Evolutionary conservation across 2,797 vertebrate species (phyloP).

Genomic region (Parambassis ranga): DNA sequence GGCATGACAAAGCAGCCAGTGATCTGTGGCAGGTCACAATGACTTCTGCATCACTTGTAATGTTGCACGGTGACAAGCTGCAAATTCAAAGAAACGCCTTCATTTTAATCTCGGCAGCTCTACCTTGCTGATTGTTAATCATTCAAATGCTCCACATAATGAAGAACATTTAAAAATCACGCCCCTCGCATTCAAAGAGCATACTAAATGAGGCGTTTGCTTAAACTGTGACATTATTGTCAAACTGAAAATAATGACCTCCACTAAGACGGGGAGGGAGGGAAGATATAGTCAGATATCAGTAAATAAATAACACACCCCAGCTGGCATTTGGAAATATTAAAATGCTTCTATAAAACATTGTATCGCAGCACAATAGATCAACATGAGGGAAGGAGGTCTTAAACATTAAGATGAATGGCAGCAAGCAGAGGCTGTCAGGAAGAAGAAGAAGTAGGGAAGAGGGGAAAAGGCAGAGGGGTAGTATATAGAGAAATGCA

Average conservation of each 20-base stretch:
- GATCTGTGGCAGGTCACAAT: slow-evolving; percentile 34
- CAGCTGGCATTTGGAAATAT: slow-evolving; percentile 68
- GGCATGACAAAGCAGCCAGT: slow-evolving; percentile 15
- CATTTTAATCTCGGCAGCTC: slow-evolving; percentile 16
- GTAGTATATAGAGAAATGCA: slow-evolving; percentile 56
- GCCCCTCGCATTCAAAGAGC: slow-evolving; percentile 49
- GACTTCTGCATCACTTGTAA: slow-evolving; percentile 1
- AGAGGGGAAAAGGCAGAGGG: slow-evolving; percentile 1
- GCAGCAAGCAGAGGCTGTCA: slow-evolving; percentile 42
- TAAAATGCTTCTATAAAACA: slow-evolving; percentile 66
- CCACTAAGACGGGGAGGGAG: background rate
- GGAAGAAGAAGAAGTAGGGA: slow-evolving; percentile 19
- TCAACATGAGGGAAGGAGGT: slow-evolving; percentile 33
- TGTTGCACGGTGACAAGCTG: background rate
- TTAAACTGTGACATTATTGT: slow-evolving; percentile 46
- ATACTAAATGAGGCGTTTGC: slow-evolving; percentile 52
- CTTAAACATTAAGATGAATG: slow-evolving; percentile 70
- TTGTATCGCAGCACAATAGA: slow-evolving; percentile 60
- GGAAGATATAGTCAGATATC: slow-evolving; percentile 48
- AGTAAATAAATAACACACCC: slow-evolving; percentile 66
- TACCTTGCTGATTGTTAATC: slow-evolving; percentile 44
- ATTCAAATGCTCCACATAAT: slow-evolving; percentile 35
- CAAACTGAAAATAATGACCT: slow-evolving; percentile 57
- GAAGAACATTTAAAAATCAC: slow-evolving; percentile 24
- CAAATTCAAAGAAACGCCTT: slow-evolving; percentile 3